Evolutionary conservation across 2,888 invertebrate genomes (phyloP).

Genomic region (Anorthoa munda): DNA sequence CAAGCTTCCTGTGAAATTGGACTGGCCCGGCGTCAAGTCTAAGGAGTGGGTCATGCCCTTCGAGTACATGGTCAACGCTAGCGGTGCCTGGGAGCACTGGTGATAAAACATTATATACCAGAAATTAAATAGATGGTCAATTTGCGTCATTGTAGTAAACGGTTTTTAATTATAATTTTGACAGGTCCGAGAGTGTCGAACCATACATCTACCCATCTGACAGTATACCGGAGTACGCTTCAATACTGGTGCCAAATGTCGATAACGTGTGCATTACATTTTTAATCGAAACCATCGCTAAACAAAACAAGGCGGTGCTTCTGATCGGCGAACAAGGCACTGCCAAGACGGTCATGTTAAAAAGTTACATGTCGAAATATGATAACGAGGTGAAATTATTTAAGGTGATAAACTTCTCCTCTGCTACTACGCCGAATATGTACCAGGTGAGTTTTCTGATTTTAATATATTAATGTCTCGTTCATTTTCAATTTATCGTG

Average conservation of each 20-base stretch:
- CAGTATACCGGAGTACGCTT: slow-evolving; percentile 94
- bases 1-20: slow-evolving; percentile 92
- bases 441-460: slow-evolving; percentile 92
- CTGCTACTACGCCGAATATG: slow-evolving; percentile 97
- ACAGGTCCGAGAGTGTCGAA: slow-evolving; percentile 92
- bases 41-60: slow-evolving; percentile 94
- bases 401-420: slow-evolving; percentile 97
- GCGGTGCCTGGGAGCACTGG: slow-evolving; percentile 96
- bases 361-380: slow-evolving; percentile 94
- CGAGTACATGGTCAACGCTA: slow-evolving; percentile 94
- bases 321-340: slow-evolving; percentile 98
- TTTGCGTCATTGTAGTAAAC: neutral
- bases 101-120: slow-evolving; percentile 44
- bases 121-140: neutral
- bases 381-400: slow-evolving; percentile 95
- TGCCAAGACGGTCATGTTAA: slow-evolving; percentile 97
- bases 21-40: slow-evolving; percentile 93
- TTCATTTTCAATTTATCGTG: too few species aligned
- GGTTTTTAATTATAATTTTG: slow-evolving; percentile 1
- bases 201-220: slow-evolving; percentile 94
- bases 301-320: slow-evolving; percentile 95
- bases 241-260: slow-evolving; percentile 96
- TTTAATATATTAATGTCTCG: neutral
- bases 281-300: slow-evolving; percentile 95
- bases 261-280: slow-evolving; percentile 97